Percentiles rank a stretch among this genome's conserved stretches.
These are phyloP conservation scores for Polypedilum vanderplanki DNA, from an alignment of 1,140 invertebrate species.

Conservation along the genomic window DNA sequence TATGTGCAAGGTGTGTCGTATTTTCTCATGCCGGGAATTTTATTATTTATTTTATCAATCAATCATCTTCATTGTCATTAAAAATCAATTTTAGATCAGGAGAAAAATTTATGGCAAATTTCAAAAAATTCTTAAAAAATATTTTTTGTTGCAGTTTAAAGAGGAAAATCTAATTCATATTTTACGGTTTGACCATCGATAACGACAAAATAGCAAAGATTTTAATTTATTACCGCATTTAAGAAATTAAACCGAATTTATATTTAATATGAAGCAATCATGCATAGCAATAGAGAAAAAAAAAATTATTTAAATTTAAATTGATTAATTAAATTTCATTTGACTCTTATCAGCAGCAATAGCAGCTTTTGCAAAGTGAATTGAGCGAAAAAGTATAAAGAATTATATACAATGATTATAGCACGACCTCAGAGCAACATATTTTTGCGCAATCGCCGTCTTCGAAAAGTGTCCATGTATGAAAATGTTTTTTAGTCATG, in stretches of 20 bases:
- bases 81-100: too few relatives aligned
- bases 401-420: neutral
- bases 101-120: too few relatives aligned
- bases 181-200: neutral
- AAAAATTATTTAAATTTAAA: neutral
- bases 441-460: slow-evolving; percentile 16
- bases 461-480: slow-evolving; percentile 18
- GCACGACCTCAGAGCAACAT: neutral
- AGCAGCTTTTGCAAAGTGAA: neutral
- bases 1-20: too few relatives aligned
- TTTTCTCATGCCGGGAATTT: too few relatives aligned
- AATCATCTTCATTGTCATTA: too few relatives aligned
- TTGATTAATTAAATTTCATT: slow-evolving; percentile 15
- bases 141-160: neutral
- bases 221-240: too few relatives aligned
- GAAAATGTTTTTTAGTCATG: neutral
- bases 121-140: too few relatives aligned
- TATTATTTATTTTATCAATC: too few relatives aligned
- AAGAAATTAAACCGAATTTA: neutral
- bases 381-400: neutral
- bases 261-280: neutral
- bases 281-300: neutral
- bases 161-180: slow-evolving; percentile 5
- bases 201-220: neutral
- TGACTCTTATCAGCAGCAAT: neutral